A percentile compares a stretch with the other conserved stretches of the same genome.
These are phyloP conservation scores for Delphinus delphis DNA, from an alignment of 2,113 vertebrate genomes.

Conservation along the genomic window DNA sequence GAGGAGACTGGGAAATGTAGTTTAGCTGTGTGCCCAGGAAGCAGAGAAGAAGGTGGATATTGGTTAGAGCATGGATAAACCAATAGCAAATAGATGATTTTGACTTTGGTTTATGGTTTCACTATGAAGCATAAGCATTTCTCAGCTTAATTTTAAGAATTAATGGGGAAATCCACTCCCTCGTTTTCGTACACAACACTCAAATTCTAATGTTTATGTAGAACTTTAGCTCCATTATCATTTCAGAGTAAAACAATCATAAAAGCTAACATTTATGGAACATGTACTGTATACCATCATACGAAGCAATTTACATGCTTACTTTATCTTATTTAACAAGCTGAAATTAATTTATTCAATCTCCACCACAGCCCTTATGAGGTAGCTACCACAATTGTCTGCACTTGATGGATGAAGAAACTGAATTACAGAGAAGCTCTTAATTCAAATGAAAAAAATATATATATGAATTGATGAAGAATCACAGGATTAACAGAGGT, in stretches of 20 bases:
- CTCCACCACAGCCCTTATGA: background rate
- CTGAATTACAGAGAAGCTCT: background rate
- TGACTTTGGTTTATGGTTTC: background rate
- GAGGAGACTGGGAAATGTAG: background rate
- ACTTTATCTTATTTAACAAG: background rate
- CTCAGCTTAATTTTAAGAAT: slow-evolving; percentile 1
- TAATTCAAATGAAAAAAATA: background rate
- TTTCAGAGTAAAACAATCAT: background rate
- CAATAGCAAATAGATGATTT: background rate
- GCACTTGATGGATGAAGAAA: background rate
- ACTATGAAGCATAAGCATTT: background rate
- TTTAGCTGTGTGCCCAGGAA: background rate
- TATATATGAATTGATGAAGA: background rate
- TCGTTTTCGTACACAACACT: background rate
- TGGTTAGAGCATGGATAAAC: background rate
- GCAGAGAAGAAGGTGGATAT: background rate
- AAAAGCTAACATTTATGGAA: background rate
- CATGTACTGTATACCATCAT: background rate
- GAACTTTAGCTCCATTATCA: background rate
- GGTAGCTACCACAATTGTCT: background rate
- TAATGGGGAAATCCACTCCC: background rate
- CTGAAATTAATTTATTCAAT: slow-evolving; percentile 5
- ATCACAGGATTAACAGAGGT: background rate
- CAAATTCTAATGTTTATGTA: background rate
- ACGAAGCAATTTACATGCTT: background rate